A percentile compares a stretch with the other conserved stretches of the same genome.
Evolutionary conservation across 2,888 invertebrate genomes (phyloP).

Genomic region (Altica lythri): DNA sequence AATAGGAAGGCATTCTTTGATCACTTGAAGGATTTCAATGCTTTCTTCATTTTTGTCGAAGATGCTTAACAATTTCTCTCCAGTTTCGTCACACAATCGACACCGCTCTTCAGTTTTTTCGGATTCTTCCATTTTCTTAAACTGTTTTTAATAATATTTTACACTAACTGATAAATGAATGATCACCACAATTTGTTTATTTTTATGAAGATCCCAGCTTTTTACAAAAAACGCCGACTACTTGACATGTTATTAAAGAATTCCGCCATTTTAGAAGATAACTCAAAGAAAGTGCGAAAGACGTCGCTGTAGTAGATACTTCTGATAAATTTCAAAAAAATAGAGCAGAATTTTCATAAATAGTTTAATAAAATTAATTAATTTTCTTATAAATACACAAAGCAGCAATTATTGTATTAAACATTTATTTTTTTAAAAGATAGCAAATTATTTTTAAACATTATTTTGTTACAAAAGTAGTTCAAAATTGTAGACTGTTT

Average conservation of each 20-base stretch:
- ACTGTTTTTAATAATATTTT: conserved; percentile 17
- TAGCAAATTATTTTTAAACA: no score
- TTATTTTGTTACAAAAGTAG: no score
- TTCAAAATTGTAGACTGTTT: no score
- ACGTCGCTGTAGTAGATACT: conserved; percentile 18
- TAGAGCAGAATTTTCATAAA: no score
- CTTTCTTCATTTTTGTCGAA: conserved; percentile 54
- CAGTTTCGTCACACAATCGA: conserved; percentile 52
- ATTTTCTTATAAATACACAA: no score
- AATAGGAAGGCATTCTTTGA: conserved; percentile 54
- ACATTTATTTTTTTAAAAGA: no score
- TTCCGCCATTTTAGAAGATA: conserved; percentile 46
- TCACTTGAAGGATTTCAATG: conserved; percentile 53
- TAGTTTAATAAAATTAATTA: background rate
- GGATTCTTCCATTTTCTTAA: conserved; percentile 34
- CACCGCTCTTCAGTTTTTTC: conserved; percentile 48
- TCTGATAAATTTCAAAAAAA: no score
- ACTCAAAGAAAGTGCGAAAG: conserved; percentile 25
- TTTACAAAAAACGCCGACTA: conserved; percentile 49
- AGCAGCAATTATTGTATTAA: no score
- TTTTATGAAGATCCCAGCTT: conserved; percentile 28
- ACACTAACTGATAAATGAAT: conserved; percentile 26
- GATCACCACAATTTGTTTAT: conserved; percentile 26
- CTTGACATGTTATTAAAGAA: conserved; percentile 40
- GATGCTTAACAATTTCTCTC: conserved; percentile 52